Conservation (phyloP, 2,888 invertebrate genomes). For the Uloborus plumipes region DNA sequence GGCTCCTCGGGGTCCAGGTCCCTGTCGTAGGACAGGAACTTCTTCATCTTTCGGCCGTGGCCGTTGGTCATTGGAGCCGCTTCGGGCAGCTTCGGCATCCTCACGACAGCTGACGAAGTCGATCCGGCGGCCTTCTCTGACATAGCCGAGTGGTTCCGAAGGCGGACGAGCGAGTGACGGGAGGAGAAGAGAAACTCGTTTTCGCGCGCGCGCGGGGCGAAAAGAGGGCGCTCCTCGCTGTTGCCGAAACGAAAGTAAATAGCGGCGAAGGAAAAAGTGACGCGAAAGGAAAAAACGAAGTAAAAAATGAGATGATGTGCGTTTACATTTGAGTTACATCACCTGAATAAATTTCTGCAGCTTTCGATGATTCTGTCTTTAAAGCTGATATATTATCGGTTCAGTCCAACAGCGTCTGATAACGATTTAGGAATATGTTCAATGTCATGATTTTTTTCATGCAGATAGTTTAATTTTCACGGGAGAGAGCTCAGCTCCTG, state of each 20-base stretch:
- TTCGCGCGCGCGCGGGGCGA: not conserved
- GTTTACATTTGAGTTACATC: slow-evolving; percentile 2
- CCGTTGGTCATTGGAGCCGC: slow-evolving; percentile 26
- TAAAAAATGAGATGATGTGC: not conserved
- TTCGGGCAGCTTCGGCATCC: not conserved
- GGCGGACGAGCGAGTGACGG: too few species aligned
- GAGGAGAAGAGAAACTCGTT: slow-evolving; percentile 1
- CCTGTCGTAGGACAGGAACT: slow-evolving; percentile 39
- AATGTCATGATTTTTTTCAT: too few species aligned
- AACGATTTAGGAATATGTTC: too few species aligned
- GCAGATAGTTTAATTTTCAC: too few species aligned
- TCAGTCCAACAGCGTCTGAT: too few species aligned
- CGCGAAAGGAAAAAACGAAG: not conserved
- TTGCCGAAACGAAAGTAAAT: slow-evolving; percentile 4
- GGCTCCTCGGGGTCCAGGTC: slow-evolving; percentile 46
- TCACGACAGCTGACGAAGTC: slow-evolving; percentile 17
- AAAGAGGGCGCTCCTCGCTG: slow-evolving; percentile 44
- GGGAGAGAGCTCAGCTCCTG: too few species aligned
- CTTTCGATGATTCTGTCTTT: too few species aligned
- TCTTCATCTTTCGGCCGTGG: slow-evolving; percentile 16
- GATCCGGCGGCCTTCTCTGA: too few species aligned
- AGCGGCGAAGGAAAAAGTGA: too few species aligned
- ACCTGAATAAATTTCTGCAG: not conserved
- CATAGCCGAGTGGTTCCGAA: too few species aligned
- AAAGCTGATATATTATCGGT: too few species aligned